Evolutionary conservation across 1,140 invertebrate species (phyloP), one percentile per base, ranked within the genome.

Genomic region (Homalodisca vitripennis): DNA sequence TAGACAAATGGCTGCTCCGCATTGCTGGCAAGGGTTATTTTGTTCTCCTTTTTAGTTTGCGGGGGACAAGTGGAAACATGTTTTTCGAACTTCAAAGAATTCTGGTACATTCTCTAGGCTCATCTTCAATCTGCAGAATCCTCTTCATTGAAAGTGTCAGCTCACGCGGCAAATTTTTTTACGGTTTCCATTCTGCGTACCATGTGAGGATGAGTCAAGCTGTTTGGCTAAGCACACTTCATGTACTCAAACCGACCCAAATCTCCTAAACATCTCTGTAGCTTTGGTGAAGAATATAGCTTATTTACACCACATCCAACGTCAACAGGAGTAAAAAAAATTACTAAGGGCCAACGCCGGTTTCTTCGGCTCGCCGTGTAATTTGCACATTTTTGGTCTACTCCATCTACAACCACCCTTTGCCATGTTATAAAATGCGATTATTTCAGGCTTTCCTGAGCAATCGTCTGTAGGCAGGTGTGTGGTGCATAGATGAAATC

Each of bases 381-480:
- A n/a, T 14, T 66, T 24, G 64, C 31, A 47, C 31, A 66, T 26
- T 66, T 66, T 17, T 51, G 46, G 27, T 67, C 66, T 2, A 67
- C 2, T 24, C 41, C 26, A 53, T 67, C 46, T 51, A 67, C 66
- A 2, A n/a, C 66, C 66, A 41, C 66, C 66, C 24, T 65, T 65
- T 2, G 63, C 41, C 3, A n/a, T 34, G 22, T 65, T 65, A 41
- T 65, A 65, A 65, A 65, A 53, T 3, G 47, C 20, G 27, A 67
- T 67, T n/a, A 67, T 67, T 48, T 67, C 66, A n/a, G 66, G 46
- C 27, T 67, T 67, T 22, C 47, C 66, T 2, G 34, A 51, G 10
- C 13, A 1, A 67, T 67, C 34, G 3, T 48, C 26, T 24, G 2
- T n/a, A n/a, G n/a, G n/a, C 30, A 13, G 41, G 20, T 13, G 22